phyloP scores from a whole-genome alignment of 1,140 invertebrate species.

The Myzus persicae region DNA sequence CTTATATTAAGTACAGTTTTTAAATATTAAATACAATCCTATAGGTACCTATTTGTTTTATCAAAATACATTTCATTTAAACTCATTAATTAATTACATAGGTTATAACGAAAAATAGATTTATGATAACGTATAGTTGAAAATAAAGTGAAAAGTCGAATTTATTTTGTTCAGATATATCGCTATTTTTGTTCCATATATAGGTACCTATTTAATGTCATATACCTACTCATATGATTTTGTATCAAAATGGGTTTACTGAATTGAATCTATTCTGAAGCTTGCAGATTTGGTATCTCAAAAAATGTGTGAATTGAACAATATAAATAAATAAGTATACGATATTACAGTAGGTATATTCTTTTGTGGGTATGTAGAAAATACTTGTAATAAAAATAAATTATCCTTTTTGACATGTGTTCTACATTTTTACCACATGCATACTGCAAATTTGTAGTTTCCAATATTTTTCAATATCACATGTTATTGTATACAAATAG shows the following conservation, averaged over 20 bases:
- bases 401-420: neutral
- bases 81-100: too few relatives aligned
- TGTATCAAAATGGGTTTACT: neutral
- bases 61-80: too few relatives aligned
- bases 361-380: neutral
- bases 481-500: neutral
- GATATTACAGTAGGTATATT: neutral
- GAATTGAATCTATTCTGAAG: neutral
- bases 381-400: conserved; percentile 11
- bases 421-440: neutral
- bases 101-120: too few relatives aligned
- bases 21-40: too few relatives aligned
- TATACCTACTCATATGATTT: too few relatives aligned
- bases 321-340: neutral
- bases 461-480: neutral
- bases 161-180: too few relatives aligned
- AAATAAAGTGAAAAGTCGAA: too few relatives aligned
- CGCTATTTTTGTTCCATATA: too few relatives aligned
- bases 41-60: too few relatives aligned
- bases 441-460: neutral
- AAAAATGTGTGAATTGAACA: neutral
- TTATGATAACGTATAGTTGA: too few relatives aligned
- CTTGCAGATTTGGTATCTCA: neutral
- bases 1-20: too few relatives aligned
- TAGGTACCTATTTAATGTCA: neutral